Evolutionary conservation across 2,888 invertebrate genomes (phyloP), one percentile per base, ranked within the genome.

Genomic region (Aleiodes testaceus): DNA sequence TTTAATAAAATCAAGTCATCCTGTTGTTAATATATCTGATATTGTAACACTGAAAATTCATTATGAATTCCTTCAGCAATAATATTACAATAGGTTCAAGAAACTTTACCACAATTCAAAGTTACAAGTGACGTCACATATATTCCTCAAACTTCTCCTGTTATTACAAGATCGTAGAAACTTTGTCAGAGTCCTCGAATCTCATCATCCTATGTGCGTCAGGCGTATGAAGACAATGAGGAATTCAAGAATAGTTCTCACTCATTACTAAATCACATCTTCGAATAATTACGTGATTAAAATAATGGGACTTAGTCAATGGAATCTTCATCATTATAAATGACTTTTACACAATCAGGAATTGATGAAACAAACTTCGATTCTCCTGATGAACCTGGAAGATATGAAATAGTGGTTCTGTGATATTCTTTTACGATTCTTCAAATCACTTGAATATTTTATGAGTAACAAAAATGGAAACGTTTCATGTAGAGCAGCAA

Each of bases 181-280:
- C 59, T 59, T 36, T 16, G 59, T 59, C 59, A 59, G 42, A 59
- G 36, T 59, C 59, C 59, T 55, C 30, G 36, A 55, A 55, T 55
- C 59, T 59, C 18, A 16, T 36, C 59, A 36, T 59, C 59, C 16
- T 18, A 11, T 9, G 16, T 12, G 36, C 36, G 14, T 59, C 42
- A 36, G 59, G 18, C 16, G n/a, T 12, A 18, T 36, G 36, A 6
- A 36, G 36, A 36, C 36, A 36, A 36, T 36, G 36, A 36, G 9
- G 9, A 36, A 36, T 36, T 36, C 36, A 11, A 36, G 36, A 42
- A 59, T 59, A 42, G 59, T 42, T 59, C 59, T 59, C 42, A 59
- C 59, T 53, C 26, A 7, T 53, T 53, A 53, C 53, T 22, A n/a
- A 36, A 36, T 36, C 36, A 30, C 59, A 36, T 59, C 14, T 59